phyloP scores from a whole-genome alignment of 1,140 invertebrate species.

The Lysiphlebus fabarum region DNA sequence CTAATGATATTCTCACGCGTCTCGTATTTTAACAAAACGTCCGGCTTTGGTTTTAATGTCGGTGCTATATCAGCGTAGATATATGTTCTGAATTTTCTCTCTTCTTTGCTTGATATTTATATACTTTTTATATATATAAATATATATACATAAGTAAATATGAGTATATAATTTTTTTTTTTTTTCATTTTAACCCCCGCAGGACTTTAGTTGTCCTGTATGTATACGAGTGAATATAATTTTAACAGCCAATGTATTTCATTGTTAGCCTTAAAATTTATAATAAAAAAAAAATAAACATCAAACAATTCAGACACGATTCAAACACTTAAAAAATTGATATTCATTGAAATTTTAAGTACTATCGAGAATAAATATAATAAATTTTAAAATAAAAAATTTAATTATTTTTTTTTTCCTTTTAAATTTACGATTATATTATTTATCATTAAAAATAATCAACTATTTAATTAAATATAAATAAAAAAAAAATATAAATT shows the following conservation, averaged over 20 bases:
- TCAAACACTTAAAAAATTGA: no score
- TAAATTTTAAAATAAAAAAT: no score
- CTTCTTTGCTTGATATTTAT: not conserved
- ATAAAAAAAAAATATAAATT: not conserved
- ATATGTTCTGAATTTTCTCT: not conserved
- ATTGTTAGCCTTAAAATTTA: slow-evolving; percentile 26
- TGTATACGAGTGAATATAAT: slow-evolving; percentile 10
- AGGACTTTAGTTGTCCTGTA: slow-evolving; percentile 14
- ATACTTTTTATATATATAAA: not conserved
- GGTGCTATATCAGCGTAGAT: slow-evolving; percentile 29
- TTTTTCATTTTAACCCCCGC: slow-evolving; percentile 4
- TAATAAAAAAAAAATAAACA: not conserved
- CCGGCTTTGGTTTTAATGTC: slow-evolving; percentile 47
- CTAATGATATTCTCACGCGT: slow-evolving; percentile 55
- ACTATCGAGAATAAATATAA: no score
- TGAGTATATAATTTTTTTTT: not conserved
- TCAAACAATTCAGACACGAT: no score
- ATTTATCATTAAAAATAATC: no score
- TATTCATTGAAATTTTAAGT: no score
- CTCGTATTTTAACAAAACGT: slow-evolving; percentile 48
- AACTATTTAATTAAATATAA: no score
- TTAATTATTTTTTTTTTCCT: no score
- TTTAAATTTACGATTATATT: no score
- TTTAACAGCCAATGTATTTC: slow-evolving; percentile 29
- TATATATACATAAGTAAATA: not conserved